These are phyloP conservation scores for Eciton burchellii DNA, from an alignment of 1,140 invertebrate genomes.

Conservation along the genomic window DNA sequence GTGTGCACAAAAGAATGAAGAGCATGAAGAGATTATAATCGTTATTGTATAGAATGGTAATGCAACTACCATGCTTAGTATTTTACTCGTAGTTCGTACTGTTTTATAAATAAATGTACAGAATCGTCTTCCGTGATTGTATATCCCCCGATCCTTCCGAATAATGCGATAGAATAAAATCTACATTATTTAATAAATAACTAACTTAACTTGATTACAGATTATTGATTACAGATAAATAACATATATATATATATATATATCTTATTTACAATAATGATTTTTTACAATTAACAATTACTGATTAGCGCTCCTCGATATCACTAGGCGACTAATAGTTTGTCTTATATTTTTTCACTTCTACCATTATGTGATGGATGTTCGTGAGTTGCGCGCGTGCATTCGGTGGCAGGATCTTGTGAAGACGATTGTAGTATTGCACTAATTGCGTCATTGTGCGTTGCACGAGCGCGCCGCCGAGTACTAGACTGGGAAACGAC, in stretches of 20 bases:
- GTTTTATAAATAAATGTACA: slow-evolving; percentile 85
- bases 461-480: slow-evolving; percentile 97
- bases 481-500: slow-evolving; percentile 98
- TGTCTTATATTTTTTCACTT: slow-evolving; percentile 99
- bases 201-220: not conserved
- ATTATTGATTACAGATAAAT: too few species aligned
- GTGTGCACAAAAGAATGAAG: slow-evolving; percentile 7
- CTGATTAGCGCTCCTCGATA: not conserved
- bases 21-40: slow-evolving; percentile 32
- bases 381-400: slow-evolving; percentile 96
- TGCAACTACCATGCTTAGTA: slow-evolving; percentile 51
- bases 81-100: slow-evolving; percentile 73
- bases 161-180: slow-evolving; percentile 17
- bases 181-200: slow-evolving; percentile 29
- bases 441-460: slow-evolving; percentile 97
- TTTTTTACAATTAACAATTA: slow-evolving; percentile 8
- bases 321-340: slow-evolving; percentile 87
- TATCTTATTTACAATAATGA: slow-evolving; percentile 10
- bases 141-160: slow-evolving; percentile 9
- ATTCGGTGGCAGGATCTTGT: slow-evolving; percentile 96
- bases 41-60: slow-evolving; percentile 64
- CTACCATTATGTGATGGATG: slow-evolving; percentile 99
- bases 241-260: not conserved
- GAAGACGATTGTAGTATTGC: slow-evolving; percentile 99
- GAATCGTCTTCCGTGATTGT: slow-evolving; percentile 66